Conservation (phyloP, 1,140 invertebrate genomes). For the Drosophila pandora region DNA sequence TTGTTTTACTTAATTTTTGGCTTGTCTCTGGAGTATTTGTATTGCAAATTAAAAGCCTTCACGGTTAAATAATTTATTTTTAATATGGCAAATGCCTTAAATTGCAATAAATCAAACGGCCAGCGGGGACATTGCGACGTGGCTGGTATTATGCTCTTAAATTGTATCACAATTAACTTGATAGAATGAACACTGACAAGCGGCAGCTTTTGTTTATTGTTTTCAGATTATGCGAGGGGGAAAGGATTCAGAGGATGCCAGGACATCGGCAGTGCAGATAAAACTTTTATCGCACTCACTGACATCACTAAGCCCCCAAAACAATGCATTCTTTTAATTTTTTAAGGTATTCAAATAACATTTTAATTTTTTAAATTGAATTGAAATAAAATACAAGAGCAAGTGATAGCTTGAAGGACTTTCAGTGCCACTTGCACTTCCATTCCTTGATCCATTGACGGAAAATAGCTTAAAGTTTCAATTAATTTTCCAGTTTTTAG, state of each 20-base stretch:
- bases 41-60: slow-evolving; percentile 65
- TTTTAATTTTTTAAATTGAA: too few relatives aligned
- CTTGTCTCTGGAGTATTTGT: slow-evolving; percentile 32
- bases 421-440: too few relatives aligned
- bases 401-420: too few relatives aligned
- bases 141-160: slow-evolving; percentile 65
- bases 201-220: slow-evolving; percentile 67
- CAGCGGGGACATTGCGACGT: slow-evolving; percentile 33
- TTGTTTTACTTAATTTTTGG: slow-evolving; percentile 38
- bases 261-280: slow-evolving; percentile 48
- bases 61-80: slow-evolving; percentile 54
- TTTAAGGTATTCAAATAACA: too few relatives aligned
- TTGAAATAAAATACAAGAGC: too few relatives aligned
- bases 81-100: slow-evolving; percentile 65
- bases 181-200: slow-evolving; percentile 20
- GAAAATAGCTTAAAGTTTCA: not conserved
- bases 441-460: too few relatives aligned
- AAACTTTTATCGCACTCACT: slow-evolving; percentile 60
- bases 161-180: slow-evolving; percentile 68
- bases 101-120: slow-evolving; percentile 63
- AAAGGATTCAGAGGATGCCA: slow-evolving; percentile 42
- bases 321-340: slow-evolving; percentile 31
- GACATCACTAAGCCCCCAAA: slow-evolving; percentile 5
- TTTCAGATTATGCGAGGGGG: slow-evolving; percentile 64
- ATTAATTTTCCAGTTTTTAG: not conserved